A percentile compares a stretch with the other conserved stretches of the same genome.
These are phyloP conservation scores for Sturnira hondurensis DNA, from an alignment of 2,113 vertebrate species.

Conservation along the genomic window DNA sequence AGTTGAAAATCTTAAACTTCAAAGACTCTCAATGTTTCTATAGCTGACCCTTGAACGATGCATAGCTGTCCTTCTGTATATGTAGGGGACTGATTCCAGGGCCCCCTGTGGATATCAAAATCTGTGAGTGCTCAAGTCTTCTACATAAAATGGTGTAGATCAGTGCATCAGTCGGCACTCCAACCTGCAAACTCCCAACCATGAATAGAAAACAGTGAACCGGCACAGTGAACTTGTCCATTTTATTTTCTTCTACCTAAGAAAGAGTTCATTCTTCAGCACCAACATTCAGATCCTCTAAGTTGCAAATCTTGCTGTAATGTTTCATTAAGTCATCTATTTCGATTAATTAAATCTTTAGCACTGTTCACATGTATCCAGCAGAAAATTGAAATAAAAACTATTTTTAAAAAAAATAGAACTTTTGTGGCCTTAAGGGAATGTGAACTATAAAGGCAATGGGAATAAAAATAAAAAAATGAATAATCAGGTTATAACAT, in stretches of 20 bases:
- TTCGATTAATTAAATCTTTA: constrained; percentile 1
- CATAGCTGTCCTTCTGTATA: background rate
- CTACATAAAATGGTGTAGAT: background rate
- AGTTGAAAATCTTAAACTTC: constrained; percentile 22
- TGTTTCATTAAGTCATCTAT: background rate
- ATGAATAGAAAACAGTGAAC: background rate
- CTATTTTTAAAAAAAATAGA: background rate
- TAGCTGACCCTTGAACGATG: background rate
- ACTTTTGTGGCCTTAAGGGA: background rate
- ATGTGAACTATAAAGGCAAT: background rate
- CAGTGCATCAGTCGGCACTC: background rate
- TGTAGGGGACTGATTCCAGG: background rate
- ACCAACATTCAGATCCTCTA: background rate
- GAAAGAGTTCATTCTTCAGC: background rate
- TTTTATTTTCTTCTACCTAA: background rate
- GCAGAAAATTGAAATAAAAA: background rate
- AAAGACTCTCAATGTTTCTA: constrained; percentile 2
- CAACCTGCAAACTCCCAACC: background rate
- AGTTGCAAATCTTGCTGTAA: background rate
- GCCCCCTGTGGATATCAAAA: background rate
- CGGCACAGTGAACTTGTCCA: background rate
- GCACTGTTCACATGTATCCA: background rate
- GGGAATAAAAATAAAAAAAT: background rate
- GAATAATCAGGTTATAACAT: background rate
- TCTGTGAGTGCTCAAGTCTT: background rate